Conservation (phyloP, 1,140 invertebrate genomes). For the Rhagoletis pomonella region DNA sequence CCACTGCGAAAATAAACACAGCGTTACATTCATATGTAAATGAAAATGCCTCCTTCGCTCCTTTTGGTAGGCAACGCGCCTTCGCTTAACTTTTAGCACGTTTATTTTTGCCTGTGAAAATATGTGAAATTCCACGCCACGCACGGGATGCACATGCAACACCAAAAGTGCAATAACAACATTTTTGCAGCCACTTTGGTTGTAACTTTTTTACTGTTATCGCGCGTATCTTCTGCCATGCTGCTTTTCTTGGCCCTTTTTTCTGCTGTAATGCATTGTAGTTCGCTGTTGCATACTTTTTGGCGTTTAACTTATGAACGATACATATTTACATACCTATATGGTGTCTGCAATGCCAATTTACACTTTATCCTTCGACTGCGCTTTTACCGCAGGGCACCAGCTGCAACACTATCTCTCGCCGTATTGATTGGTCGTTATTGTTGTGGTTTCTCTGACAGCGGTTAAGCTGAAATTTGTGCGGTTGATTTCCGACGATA, state of each 20-base stretch:
- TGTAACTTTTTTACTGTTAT: neutral
- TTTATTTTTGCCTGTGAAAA: neutral
- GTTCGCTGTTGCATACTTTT: slow-evolving; percentile 1
- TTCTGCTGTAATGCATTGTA: neutral
- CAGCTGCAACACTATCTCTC: slow-evolving; percentile 22
- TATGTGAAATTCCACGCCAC: neutral
- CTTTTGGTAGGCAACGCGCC: neutral
- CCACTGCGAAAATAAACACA: neutral
- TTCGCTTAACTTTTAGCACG: neutral
- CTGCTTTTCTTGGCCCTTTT: neutral
- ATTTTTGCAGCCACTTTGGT: neutral
- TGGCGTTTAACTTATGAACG: neutral
- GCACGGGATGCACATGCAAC: slow-evolving; percentile 19
- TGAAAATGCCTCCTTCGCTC: too few species aligned
- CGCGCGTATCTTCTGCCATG: neutral
- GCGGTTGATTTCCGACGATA: neutral
- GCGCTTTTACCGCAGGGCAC: neutral
- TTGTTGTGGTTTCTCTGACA: slow-evolving; percentile 18
- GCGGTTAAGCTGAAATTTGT: neutral
- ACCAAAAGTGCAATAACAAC: slow-evolving; percentile 14
- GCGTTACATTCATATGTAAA: too few species aligned
- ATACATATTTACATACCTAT: neutral
- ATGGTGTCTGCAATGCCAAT: neutral
- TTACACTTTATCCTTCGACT: slow-evolving; percentile 2
- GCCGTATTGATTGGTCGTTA: slow-evolving; percentile 12